Conservation (phyloP, 1,140 invertebrate genomes). For the Zaprionus tsacasi region DNA sequence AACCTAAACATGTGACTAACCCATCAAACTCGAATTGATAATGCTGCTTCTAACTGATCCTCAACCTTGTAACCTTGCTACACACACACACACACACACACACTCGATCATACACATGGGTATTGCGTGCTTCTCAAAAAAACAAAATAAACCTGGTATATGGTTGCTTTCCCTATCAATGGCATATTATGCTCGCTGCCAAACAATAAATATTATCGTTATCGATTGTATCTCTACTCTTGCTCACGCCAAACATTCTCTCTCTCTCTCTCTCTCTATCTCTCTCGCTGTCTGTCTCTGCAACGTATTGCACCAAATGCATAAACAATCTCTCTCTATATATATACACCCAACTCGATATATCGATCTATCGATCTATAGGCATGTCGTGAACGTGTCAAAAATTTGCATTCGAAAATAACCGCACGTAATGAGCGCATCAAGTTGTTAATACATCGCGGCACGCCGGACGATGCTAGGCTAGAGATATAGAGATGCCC, state of each 20-base stretch:
- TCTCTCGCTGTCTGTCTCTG: background rate
- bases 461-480: slow-evolving; percentile 89
- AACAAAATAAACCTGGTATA: slow-evolving; percentile 53
- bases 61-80: slow-evolving; percentile 20
- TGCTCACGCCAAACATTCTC: slow-evolving; percentile 66
- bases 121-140: slow-evolving; percentile 73
- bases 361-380: slow-evolving; percentile 72
- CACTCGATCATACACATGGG: slow-evolving; percentile 61
- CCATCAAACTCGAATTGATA: slow-evolving; percentile 26
- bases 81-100: slow-evolving; percentile 25
- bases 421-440: slow-evolving; percentile 93
- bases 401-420: slow-evolving; percentile 94
- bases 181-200: slow-evolving; percentile 66
- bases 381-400: slow-evolving; percentile 93
- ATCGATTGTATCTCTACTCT: slow-evolving; percentile 63
- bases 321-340: slow-evolving; percentile 18
- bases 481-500: slow-evolving; percentile 77
- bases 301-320: slow-evolving; percentile 23
- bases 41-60: slow-evolving; percentile 27
- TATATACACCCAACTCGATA: slow-evolving; percentile 3
- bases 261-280: slow-evolving; percentile 18
- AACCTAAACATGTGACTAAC: slow-evolving; percentile 53
- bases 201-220: slow-evolving; percentile 52
- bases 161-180: slow-evolving; percentile 66
- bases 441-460: slow-evolving; percentile 93